Conservation (phyloP, 2,113 vertebrate genomes). For the Cichladusa arquata region DNA sequence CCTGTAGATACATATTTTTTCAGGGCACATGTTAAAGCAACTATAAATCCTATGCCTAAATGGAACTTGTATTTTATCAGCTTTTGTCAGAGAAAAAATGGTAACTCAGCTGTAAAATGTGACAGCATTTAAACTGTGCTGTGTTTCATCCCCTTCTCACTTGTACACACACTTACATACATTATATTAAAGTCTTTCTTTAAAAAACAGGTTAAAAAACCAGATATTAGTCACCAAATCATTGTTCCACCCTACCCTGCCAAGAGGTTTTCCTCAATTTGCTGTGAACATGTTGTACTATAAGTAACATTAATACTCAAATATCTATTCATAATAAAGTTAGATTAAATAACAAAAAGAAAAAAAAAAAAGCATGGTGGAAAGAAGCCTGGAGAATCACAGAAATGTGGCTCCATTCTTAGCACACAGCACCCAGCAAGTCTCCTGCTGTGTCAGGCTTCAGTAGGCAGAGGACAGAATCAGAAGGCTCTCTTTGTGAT, state of each 20-base stretch:
- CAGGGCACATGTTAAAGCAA: constrained; percentile 63
- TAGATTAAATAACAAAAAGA: background rate
- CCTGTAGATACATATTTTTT: constrained; percentile 62
- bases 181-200: background rate
- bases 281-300: background rate
- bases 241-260: background rate
- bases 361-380: background rate
- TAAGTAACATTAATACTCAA: background rate
- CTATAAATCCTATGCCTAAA: constrained; percentile 65
- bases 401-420: background rate
- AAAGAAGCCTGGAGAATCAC: background rate
- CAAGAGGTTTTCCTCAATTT: constrained; percentile 14
- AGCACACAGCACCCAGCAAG: background rate
- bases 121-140: constrained; percentile 22
- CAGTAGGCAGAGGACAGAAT: background rate
- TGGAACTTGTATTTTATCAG: constrained; percentile 58
- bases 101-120: constrained; percentile 29
- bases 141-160: background rate
- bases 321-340: background rate
- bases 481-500: background rate
- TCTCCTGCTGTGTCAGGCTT: background rate
- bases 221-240: background rate
- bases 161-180: background rate
- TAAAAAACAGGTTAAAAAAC: background rate
- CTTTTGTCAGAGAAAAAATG: constrained; percentile 38